Base-by-base conservation (phyloP, 2,113 vertebrate species). In the Piprites chloris region DNA sequence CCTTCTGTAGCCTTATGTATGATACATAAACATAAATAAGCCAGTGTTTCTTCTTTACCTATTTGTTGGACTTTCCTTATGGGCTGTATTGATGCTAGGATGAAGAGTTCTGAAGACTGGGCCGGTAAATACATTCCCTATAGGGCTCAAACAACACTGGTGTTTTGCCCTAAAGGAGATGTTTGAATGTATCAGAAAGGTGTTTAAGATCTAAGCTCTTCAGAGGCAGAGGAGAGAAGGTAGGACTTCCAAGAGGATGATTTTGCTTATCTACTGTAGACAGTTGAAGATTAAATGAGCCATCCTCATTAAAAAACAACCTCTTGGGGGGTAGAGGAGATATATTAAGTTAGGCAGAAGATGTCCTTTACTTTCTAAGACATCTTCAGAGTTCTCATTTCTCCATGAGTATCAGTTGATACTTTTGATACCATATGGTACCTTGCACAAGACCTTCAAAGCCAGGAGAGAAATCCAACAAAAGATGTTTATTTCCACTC, bases 251-350 rank as follows among this genome's bases (percentile, higher is more conserved):
- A 59, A 67, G 9, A 44, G 47, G 18, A 72, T 52, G n/a, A 41
- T 67, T 74, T 75, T 79, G 28, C 52, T 58, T 8, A 55, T 37
- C 11, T 72, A 0, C 11, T 66, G 37, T 30, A 67, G 56, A 87
- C 20, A 63, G 5, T 0, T 86, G 28, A 85, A 67, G 61, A 85
- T 46, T 67, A 83, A 92, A 85, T 52, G 21, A 44, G 33, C 39
- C 6, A 33, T 23, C 18, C 11, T 68, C 23, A 49, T 56, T 37
- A 8, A 74, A 69, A 83, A 69, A 69, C n/a, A 61, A 7, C 0
- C 18, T 66, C 76, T 24, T 28, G 6, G 6, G 5, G 3, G 0
- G 10, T n/a, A 33, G 2, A 12, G 9, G 11, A 61, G 15, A 23
- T 84, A 37, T 28, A 73, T 49, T 53, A 76, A 56, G 12, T 61